A percentile compares a stretch with the other conserved stretches of the same genome.
These are phyloP conservation scores for Hydrochoerus hydrochaeris DNA, from an alignment of 2,113 vertebrate genomes.

Conservation along the genomic window DNA sequence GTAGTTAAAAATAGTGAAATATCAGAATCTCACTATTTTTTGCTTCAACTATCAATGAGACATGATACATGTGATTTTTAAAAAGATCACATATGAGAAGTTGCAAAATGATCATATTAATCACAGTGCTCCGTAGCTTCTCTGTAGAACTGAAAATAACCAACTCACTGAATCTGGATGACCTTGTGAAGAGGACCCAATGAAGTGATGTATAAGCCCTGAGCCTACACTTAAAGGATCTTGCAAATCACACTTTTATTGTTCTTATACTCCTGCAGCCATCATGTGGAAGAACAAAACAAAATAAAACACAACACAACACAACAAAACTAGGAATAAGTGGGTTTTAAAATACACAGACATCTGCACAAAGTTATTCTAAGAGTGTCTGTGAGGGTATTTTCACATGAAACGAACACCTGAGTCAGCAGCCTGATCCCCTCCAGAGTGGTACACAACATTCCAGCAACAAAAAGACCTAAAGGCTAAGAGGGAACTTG, in stretches of 20 bases:
- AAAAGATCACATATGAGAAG: background rate
- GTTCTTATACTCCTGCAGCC: background rate
- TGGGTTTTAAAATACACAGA: background rate
- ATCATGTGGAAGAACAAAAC: background rate
- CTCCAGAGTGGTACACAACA: background rate
- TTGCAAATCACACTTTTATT: slow-evolving; percentile 28
- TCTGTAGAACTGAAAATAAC: background rate
- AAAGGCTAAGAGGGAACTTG: background rate
- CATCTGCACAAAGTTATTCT: background rate
- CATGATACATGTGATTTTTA: background rate
- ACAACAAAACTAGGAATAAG: background rate
- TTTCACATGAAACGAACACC: background rate
- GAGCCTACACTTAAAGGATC: background rate
- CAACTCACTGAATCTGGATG: background rate
- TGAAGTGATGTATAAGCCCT: background rate
- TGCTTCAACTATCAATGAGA: slow-evolving; percentile 20
- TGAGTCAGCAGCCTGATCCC: background rate
- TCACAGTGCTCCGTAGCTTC: background rate
- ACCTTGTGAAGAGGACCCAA: background rate
- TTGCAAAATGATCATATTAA: background rate
- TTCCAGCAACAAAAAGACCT: background rate
- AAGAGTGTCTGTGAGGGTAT: background rate
- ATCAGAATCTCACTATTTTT: slow-evolving; percentile 43
- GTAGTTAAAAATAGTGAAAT: background rate
- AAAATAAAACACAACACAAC: background rate